Base-by-base conservation (phyloP, 2,888 invertebrate genomes). In the Calameuta idolon region DNA sequence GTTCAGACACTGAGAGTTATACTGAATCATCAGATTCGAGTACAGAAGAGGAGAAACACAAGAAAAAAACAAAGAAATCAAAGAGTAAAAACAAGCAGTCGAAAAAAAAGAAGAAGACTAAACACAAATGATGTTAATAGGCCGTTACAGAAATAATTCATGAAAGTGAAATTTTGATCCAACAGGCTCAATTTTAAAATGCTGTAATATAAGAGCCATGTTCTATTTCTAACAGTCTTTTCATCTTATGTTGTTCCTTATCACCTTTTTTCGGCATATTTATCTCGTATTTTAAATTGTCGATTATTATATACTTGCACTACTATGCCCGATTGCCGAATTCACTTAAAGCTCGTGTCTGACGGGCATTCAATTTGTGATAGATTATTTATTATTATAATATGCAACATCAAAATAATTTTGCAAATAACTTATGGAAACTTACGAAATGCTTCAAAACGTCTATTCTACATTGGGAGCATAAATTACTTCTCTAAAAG, bases 71-170 rank as follows among this genome's bases (percentile, higher is more conserved):
- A 11, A 95, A 95, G 89, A 95, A 95, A 88, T 94, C 94, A 82
- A 94, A 94, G 85, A 94, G 94, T 90, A 95, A 94, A 92, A 95
- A 94, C 86, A 95, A 94, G 86, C 94, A 94, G 35, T 93, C 93
- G 85, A 95, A 95, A 89, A 96, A 96, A 90, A 95, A 95, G 92
- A 96, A 95, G 90, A 96, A 95, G 91, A 93, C 94, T 2, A 94
- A 94, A 85, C 93, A 93, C 84, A 93, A 93, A 90, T 93, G 92
- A 92, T 89, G 88, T 12, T 85, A 84, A 77, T 88, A 86, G 69
- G 74, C 69, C 9, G 0, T 55, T 55, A 23, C 55, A 55, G 55
- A 9, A 55, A 55, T 55, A 69, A 34, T 35, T 34, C 37, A 23
- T 40, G 69, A 75, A 74, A 30, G 74, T 74, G 74, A 34, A 30